Evolutionary conservation across 2,113 vertebrate species (phyloP).

Genomic region (Alexandromys fortis): DNA sequence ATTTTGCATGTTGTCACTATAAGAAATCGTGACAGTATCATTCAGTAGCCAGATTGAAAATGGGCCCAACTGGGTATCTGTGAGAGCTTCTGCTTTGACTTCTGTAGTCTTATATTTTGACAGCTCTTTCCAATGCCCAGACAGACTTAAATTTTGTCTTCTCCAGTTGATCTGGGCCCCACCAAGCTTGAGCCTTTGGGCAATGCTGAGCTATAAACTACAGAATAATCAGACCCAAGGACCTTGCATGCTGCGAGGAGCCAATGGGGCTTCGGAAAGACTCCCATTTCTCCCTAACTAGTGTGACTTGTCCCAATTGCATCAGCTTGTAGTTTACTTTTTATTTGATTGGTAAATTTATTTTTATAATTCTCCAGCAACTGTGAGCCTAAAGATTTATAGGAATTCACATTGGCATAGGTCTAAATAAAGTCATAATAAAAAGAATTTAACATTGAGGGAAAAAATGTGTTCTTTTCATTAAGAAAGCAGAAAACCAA

Average conservation of each 20-base stretch:
- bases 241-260: not conserved
- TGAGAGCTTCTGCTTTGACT: conserved; percentile 23
- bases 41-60: not conserved
- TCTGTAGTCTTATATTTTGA: not conserved
- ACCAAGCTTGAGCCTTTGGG: not conserved
- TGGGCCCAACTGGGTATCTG: not conserved
- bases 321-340: not conserved
- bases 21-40: not conserved
- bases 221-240: not conserved
- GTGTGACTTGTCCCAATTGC: not conserved
- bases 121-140: not conserved
- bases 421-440: not conserved
- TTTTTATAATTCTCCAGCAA: not conserved
- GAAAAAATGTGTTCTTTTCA: not conserved
- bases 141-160: not conserved
- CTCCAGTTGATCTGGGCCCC: not conserved
- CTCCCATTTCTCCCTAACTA: not conserved
- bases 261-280: not conserved
- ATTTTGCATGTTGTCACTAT: not conserved
- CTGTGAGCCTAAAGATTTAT: not conserved
- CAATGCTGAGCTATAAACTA: not conserved
- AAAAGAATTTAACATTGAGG: not conserved
- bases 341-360: not conserved
- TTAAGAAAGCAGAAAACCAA: conserved; percentile 6
- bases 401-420: not conserved